Conservation (phyloP, 1,140 invertebrate species). For the Drosophila santomea region DNA sequence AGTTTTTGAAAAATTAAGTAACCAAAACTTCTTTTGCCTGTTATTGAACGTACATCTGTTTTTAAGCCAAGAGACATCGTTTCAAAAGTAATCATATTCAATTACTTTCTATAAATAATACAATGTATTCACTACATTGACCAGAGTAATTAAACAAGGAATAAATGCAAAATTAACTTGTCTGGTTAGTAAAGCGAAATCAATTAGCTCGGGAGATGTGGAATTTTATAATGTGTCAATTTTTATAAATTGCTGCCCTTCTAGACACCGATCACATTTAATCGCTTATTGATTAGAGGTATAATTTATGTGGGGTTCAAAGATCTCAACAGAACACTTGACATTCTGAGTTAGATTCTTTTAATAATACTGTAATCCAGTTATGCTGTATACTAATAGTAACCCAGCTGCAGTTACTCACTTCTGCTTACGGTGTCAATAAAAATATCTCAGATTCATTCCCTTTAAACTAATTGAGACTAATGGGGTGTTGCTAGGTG, state of each 20-base stretch:
- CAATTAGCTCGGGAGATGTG: not conserved
- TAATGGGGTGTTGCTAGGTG: constrained; percentile 39
- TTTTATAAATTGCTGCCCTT: not conserved
- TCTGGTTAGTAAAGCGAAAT: not conserved
- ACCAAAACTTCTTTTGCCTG: no score
- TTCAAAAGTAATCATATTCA: no score
- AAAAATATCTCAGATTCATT: constrained; percentile 49
- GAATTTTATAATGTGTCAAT: constrained; percentile 28
- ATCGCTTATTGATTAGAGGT: not conserved
- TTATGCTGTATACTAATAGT: no score
- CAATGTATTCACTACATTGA: not conserved
- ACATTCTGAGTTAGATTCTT: not conserved
- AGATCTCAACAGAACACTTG: not conserved
- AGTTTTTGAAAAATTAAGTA: no score
- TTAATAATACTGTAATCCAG: no score
- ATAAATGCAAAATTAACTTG: not conserved
- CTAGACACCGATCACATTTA: not conserved
- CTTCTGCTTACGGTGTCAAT: constrained; percentile 30
- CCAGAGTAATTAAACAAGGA: not conserved
- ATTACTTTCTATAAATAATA: not conserved
- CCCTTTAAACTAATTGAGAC: constrained; percentile 63
- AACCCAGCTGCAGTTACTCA: not conserved
- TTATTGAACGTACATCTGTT: no score
- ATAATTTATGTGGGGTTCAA: constrained; percentile 1
- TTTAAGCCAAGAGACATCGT: no score